These are phyloP conservation scores for Drosophila albomicans DNA, from an alignment of 1,140 invertebrate species.

Conservation along the genomic window DNA sequence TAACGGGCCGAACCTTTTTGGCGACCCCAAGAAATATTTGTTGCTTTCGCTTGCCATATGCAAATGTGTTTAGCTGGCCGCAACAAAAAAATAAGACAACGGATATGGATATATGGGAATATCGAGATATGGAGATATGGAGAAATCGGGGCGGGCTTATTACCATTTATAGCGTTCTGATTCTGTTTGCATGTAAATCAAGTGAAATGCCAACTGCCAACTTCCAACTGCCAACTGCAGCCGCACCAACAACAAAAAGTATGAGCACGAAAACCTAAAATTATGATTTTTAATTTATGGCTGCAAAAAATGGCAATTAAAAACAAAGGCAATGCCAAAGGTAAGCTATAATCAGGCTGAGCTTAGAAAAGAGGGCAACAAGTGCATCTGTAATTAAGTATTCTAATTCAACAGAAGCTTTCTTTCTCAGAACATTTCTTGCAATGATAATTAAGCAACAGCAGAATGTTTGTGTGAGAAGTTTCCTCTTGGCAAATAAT, in stretches of 20 bases:
- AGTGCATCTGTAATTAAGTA: too few relatives aligned
- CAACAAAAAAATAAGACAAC: background rate
- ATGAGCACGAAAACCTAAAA: too few relatives aligned
- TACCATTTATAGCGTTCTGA: conserved; percentile 47
- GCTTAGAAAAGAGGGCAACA: too few relatives aligned
- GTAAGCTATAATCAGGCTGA: too few relatives aligned
- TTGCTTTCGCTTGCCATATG: conserved; percentile 27
- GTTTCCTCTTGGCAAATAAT: too few relatives aligned
- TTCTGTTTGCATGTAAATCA: conserved; percentile 2
- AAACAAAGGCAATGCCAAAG: too few relatives aligned
- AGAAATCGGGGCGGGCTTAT: conserved; percentile 6
- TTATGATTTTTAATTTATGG: too few relatives aligned
- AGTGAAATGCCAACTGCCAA: background rate
- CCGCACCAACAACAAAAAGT: background rate
- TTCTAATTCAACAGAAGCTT: too few relatives aligned
- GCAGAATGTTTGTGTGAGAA: too few relatives aligned
- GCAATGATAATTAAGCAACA: too few relatives aligned
- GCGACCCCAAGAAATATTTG: conserved; percentile 47
- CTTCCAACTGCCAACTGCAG: background rate
- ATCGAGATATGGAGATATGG: background rate
- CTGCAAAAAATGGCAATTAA: too few relatives aligned
- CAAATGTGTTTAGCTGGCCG: conserved; percentile 21
- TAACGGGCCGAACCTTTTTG: conserved; percentile 47
- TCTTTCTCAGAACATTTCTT: too few relatives aligned
- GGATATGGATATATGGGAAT: conserved; percentile 15